Conservation (phyloP, 2,888 invertebrate genomes). For the Ophion costatus region DNA sequence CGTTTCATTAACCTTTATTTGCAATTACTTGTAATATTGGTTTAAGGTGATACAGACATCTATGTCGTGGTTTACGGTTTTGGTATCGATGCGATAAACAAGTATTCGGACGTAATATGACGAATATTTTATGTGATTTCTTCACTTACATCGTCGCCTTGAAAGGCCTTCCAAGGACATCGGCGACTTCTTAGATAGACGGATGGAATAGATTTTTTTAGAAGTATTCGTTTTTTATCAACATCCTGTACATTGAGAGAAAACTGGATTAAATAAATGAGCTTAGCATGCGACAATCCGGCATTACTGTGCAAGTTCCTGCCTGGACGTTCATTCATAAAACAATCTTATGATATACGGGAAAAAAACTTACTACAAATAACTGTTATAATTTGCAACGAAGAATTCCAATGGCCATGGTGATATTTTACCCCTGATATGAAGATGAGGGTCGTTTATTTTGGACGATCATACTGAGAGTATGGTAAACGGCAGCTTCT, state of each 20-base stretch:
- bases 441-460: too few species aligned
- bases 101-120: background rate
- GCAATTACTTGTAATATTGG: background rate
- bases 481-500: too few species aligned
- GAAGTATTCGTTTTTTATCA: background rate
- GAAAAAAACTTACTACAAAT: background rate
- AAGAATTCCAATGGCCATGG: too few species aligned
- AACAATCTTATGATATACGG: background rate
- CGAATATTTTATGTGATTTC: background rate
- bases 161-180: background rate
- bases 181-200: background rate
- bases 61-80: slow-evolving; percentile 56
- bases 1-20: background rate
- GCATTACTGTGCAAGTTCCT: background rate
- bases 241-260: background rate
- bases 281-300: background rate
- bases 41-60: slow-evolving; percentile 49
- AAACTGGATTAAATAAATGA: background rate
- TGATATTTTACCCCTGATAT: too few species aligned
- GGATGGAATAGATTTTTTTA: background rate
- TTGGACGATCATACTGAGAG: too few species aligned
- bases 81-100: slow-evolving; percentile 28
- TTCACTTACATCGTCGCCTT: background rate
- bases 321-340: background rate
- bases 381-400: too few species aligned